Evolutionary conservation across 1,140 invertebrate genomes (phyloP), one percentile per base, ranked within the genome.

Genomic region (Anthonomus grandis): DNA sequence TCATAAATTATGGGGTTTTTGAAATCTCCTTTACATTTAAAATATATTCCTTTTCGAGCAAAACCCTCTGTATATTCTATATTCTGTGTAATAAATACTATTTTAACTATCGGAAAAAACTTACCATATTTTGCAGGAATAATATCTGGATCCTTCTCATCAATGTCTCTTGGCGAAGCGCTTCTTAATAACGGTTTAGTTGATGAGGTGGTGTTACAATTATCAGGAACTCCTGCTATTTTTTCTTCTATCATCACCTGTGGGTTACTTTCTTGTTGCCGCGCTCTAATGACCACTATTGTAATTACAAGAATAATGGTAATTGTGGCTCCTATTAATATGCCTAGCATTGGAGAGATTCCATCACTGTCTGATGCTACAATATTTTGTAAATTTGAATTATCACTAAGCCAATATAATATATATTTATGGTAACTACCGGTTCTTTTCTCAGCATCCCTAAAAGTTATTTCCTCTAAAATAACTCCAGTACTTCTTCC

Each of bases 371-470:
- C 78, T 52, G 77, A 75, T 25, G 79, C 81, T 82, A 72, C 8
- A 52, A 60, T 39, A 17, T 2, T 13, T 39, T 8, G 13, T 2
- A 47, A 9, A 44, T 22, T 2, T 24, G 22, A 1, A 18, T 13
- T 42, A 48, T 42, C 8, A 50, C 44, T 47, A 47, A 50, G 46
- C n/a, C n/a, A n/a, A n/a, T n/a, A n/a, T n/a, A n/a, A n/a, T n/a
- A n/a, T n/a, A n/a, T n/a, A n/a, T n/a, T n/a, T n/a, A n/a, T n/a
- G n/a, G n/a, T n/a, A n/a, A n/a, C n/a, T 70, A 91, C 89, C 87
- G 69, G 87, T 89, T 48, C 86, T 78, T 73, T 89, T 91, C 67
- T 91, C 88, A 0, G 89, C 85, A 68, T 89, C 86, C 24, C 83
- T 79, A 64, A 90, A 85, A 1, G 87, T 87, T 31, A 88, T 80